Percentiles rank a stretch among this genome's conserved stretches.
Conservation (phyloP, 2,797 vertebrate genomes). For the Rhabdomys pumilio region DNA sequence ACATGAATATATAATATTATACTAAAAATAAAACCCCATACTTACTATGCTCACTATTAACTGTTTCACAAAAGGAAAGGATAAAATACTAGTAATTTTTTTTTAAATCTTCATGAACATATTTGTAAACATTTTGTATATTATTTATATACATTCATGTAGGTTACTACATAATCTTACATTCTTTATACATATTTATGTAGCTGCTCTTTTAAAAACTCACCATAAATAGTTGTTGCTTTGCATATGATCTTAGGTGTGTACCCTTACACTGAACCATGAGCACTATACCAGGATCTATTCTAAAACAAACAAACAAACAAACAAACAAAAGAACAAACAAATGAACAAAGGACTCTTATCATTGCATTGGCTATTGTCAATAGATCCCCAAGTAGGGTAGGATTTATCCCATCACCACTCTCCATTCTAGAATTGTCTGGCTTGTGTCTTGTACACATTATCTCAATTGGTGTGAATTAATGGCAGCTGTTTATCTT, state of each 20-base stretch:
- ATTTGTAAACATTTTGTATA: conserved; percentile 4
- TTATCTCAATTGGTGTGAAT: neutral
- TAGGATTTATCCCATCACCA: neutral
- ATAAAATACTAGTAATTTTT: neutral
- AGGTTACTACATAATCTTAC: neutral
- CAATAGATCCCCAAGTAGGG: neutral
- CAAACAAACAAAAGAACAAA: too few relatives aligned
- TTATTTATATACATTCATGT: neutral
- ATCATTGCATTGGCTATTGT: neutral
- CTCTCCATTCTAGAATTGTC: neutral
- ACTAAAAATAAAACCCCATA: conserved; percentile 58
- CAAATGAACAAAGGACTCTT: neutral
- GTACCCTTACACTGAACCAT: neutral
- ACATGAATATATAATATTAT: conserved; percentile 71
- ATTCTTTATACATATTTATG: neutral
- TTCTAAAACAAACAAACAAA: too few relatives aligned
- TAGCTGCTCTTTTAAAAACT: neutral
- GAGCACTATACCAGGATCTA: neutral
- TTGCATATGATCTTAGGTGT: neutral
- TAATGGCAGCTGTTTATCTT: neutral
- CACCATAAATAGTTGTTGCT: neutral
- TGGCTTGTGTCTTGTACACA: neutral
- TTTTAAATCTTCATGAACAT: neutral
- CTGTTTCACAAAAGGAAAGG: neutral
- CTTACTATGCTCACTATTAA: conserved; percentile 18